Base-by-base conservation (phyloP, 2,113 vertebrate genomes). In the Sorex fumeus region DNA sequence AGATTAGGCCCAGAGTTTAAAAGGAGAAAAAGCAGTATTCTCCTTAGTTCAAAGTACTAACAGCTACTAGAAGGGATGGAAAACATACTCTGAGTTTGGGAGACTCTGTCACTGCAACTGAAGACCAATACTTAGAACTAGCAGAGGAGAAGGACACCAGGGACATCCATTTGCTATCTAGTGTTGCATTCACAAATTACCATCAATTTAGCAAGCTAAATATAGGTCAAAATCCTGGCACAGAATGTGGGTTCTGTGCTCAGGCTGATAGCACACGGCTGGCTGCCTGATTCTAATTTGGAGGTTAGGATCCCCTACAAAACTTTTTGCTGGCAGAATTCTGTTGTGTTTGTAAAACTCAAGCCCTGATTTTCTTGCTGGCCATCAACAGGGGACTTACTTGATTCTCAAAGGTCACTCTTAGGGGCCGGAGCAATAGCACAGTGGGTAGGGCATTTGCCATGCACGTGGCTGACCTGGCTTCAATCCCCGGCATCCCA, bases 51-150 rank as follows among this genome's bases (percentile, higher is more conserved):
- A 43, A 4, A 62, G 34, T 21, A 89, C 36, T 15, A 32, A 6
- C 12, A 16, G 82, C 25, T 53, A 53, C 74, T 60, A 85, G 11
- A 82, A 77, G 28, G 62, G 66, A 82, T 30, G 70, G 76, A 40
- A 94, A 83, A 85, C n/a, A 85, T 25, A 64, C 12, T 9, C 11
- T 67, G 64, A 91, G 77, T 53, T n/a, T 64, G 53, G 60, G 66
- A 95, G 72, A 75, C 4, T n/a, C 57, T 69, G 83, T 69, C 70
- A 72, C 11, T 27, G 57, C n/a, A 66, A 34, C 45, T 72, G 77
- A 93, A 83, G 64, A 62, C 66, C 12, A 43, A 34, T 69, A 66
- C 71, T 19, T 19, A 45, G 32, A 34, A 40, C 75, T 19, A 40
- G 28, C 8, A 66, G 8, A 66, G 64, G 8, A 66, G 64, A 30